A percentile compares a stretch with the other conserved stretches of the same genome.
Evolutionary conservation across 2,888 invertebrate species (phyloP).

Genomic region (Limnephilus marmoratus): DNA sequence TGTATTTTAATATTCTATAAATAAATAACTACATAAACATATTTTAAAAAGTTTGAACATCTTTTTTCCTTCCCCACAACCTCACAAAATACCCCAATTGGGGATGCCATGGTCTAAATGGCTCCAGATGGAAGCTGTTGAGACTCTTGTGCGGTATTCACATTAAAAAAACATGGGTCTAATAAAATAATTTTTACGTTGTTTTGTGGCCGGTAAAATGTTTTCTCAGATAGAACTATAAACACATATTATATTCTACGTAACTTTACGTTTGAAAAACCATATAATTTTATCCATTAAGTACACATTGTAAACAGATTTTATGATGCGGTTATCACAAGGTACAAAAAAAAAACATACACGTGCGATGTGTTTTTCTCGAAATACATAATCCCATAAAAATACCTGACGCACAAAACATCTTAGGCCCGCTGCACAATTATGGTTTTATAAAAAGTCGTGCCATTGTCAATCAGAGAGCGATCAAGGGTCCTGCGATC

Average conservation of each 20-base stretch:
- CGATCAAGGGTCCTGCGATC: constrained; percentile 5
- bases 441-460: neutral
- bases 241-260: too few relatives aligned
- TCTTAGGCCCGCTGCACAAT: constrained; percentile 19
- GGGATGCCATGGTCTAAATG: too few relatives aligned
- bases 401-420: constrained; percentile 16
- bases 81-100: too few relatives aligned
- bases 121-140: too few relatives aligned
- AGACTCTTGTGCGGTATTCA: too few relatives aligned
- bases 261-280: neutral
- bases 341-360: neutral
- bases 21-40: too few relatives aligned
- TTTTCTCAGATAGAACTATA: neutral
- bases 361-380: neutral
- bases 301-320: neutral
- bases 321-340: neutral
- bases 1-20: too few relatives aligned
- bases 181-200: neutral
- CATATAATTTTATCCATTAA: neutral
- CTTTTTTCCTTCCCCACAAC: too few relatives aligned
- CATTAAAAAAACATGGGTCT: too few relatives aligned
- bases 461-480: constrained; percentile 6
- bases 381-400: neutral
- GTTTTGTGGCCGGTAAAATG: neutral
- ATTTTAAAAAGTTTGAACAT: too few relatives aligned